Conservation (phyloP, 92 coral and sea anemone genomes). For the Palythoa heliodiscus region DNA sequence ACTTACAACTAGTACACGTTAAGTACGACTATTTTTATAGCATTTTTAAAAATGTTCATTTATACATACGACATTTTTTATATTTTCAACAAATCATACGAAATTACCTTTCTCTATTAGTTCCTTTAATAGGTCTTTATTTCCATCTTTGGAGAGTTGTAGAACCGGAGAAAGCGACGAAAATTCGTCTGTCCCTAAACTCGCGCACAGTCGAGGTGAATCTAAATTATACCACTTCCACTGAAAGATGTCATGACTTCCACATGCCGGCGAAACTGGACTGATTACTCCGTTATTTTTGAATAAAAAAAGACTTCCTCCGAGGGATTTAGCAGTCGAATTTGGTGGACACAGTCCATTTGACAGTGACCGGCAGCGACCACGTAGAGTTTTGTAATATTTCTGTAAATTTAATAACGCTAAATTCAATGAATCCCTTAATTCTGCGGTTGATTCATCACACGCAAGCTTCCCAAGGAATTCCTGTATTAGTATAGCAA, state of each 20-base stretch:
- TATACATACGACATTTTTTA: not conserved
- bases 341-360: constrained; percentile 52
- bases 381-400: constrained; percentile 84
- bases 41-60: not conserved
- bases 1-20: not conserved
- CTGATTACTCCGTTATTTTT: constrained; percentile 75
- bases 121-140: constrained; percentile 58
- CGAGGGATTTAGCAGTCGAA: constrained; percentile 52
- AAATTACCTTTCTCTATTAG: constrained; percentile 70
- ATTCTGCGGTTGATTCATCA: constrained; percentile 83
- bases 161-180: constrained; percentile 74
- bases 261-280: constrained; percentile 90
- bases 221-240: constrained; percentile 92
- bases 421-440: constrained; percentile 86
- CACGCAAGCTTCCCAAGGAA: constrained; percentile 81
- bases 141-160: constrained; percentile 76
- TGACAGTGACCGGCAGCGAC: constrained; percentile 68
- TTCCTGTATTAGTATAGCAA: constrained; percentile 77
- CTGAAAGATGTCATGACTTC: constrained; percentile 72
- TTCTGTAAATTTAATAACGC: constrained; percentile 82
- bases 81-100: not conserved
- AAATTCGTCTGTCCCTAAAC: constrained; percentile 82
- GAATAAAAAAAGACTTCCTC: constrained; percentile 71
- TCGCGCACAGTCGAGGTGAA: constrained; percentile 79
- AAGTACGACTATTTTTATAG: not conserved